Conservation (phyloP, 2,797 vertebrate genomes). For the Paramormyrops hopkinsi region DNA sequence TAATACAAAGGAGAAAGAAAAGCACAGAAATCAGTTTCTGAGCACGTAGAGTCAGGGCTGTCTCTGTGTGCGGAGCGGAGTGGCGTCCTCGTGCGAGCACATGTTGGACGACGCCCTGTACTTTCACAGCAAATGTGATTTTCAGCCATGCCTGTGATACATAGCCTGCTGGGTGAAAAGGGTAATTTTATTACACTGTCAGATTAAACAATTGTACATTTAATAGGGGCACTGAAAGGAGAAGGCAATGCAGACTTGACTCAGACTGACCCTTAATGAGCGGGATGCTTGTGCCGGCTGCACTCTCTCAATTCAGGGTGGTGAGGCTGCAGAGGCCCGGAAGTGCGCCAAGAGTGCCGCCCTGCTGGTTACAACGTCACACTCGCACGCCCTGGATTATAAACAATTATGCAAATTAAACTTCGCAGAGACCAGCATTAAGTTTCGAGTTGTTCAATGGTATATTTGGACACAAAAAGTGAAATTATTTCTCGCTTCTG, state of each 20-base stretch:
- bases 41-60: neutral
- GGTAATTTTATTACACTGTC: conserved; percentile 52
- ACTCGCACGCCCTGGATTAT: conserved; percentile 15
- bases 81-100: neutral
- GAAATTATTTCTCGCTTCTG: neutral
- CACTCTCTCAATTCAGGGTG: neutral
- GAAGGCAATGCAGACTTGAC: conserved; percentile 35
- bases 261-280: conserved; percentile 31
- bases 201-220: conserved; percentile 44
- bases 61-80: neutral
- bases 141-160: conserved; percentile 37
- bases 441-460: neutral
- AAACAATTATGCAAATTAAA: neutral
- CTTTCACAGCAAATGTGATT: conserved; percentile 30
- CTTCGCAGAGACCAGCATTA: neutral
- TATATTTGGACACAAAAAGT: neutral
- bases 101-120: neutral
- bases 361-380: conserved; percentile 21
- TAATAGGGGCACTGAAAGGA: conserved; percentile 39
- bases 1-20: neutral
- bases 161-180: conserved; percentile 40
- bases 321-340: neutral
- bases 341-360: conserved; percentile 13
- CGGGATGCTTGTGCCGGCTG: conserved; percentile 4
- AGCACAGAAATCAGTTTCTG: neutral